Percentiles rank a stretch among this genome's conserved stretches.
Evolutionary conservation across 2,888 invertebrate genomes (phyloP).

Genomic region (Brachyopa scutellaris): DNA sequence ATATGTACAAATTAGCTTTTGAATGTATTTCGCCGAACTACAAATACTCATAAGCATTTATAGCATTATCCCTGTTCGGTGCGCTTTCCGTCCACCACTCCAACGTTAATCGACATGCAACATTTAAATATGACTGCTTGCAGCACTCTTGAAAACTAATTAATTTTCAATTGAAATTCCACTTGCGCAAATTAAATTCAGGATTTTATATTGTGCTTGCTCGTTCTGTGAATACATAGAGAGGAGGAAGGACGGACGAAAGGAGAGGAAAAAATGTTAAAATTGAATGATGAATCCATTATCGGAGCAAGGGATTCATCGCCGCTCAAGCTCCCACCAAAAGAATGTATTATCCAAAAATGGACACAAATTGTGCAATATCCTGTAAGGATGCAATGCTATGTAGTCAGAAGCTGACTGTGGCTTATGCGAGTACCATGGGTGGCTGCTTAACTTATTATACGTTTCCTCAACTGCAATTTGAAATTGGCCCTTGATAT

Average conservation of each 20-base stretch:
- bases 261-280: background rate
- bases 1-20: conserved; percentile 15
- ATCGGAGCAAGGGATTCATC: conserved; percentile 58
- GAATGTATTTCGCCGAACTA: background rate
- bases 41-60: conserved; percentile 3
- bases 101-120: conserved; percentile 49
- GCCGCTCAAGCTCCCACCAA: conserved; percentile 30
- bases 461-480: conserved; percentile 56
- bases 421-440: conserved; percentile 22
- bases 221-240: conserved; percentile 1
- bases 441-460: conserved; percentile 63
- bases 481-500: conserved; percentile 70
- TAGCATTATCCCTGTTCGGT: background rate
- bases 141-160: conserved; percentile 60
- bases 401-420: conserved; percentile 33
- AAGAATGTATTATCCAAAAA: conserved; percentile 61
- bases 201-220: conserved; percentile 49
- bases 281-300: conserved; percentile 68
- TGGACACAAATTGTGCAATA: conserved; percentile 63
- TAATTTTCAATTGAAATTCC: conserved; percentile 68
- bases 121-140: conserved; percentile 62
- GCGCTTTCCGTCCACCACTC: background rate
- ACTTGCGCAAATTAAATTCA: conserved; percentile 68
- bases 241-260: background rate
- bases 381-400: conserved; percentile 55